Evolutionary conservation across 1,140 invertebrate genomes (phyloP), one percentile per base, ranked within the genome.

Genomic region (Temnothorax curvispinosus): DNA sequence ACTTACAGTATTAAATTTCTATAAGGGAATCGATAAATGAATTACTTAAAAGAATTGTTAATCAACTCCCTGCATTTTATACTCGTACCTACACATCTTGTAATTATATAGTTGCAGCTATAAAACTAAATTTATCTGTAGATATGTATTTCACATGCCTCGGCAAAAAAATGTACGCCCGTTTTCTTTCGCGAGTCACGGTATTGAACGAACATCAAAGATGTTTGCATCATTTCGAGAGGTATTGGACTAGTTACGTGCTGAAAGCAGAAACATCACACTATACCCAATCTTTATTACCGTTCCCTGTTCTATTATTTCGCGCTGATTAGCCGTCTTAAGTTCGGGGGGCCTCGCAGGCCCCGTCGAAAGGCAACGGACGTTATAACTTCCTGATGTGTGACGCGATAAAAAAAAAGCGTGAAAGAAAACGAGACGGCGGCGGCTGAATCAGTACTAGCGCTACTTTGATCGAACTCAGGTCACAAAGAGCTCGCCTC

Each of bases 401-500:
- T 78, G 76, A 81, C 67, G 87, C 81, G 89, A 92, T 90, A 93
- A 92, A 90, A 80, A 80, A 91, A 92, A 21, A 54, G 89, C 69
- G 67, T 86, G 86, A 88, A 91, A 90, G 69, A 56, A 86, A 76
- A 76, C 87, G 88, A 90, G 91, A 88, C 88, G 88, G 21, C 69
- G 71, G 69, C 75, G 76, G 69, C 54, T 90, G 89, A 90, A 92
- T 78, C 89, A 85, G 41, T 56, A 60, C 44, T n/a, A 87, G 62
- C 62, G 86, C 47, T 62, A 71, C 85, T 88, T 65, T 76, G 88
- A 88, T 92, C 82, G 85, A 90, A 88, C 65, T 64, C 21, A 72
- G 56, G 74, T 87, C 77, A 92, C 91, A 92, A 92, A 92, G 89
- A 91, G 90, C 90, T 88, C 90, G 91, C 91, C 88, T 92, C 88